Evolutionary conservation across 2,888 invertebrate species (phyloP).

Genomic region (Harpalus rufipes): DNA sequence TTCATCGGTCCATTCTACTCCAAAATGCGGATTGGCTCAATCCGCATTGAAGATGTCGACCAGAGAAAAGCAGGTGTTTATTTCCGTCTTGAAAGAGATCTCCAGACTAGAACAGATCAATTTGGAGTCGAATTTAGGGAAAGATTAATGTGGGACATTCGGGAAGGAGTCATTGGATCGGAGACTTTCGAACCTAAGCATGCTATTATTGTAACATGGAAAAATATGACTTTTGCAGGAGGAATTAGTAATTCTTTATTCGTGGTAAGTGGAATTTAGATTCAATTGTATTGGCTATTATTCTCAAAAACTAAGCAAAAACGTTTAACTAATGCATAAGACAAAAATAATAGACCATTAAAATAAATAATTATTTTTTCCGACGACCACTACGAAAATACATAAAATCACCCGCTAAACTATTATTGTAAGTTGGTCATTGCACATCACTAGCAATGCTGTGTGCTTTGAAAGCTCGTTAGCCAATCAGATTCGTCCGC

Average conservation of each 20-base stretch:
- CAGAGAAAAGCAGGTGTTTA: slow-evolving; percentile 90
- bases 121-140: slow-evolving; percentile 92
- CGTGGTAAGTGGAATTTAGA: slow-evolving; percentile 78
- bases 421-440: too few species aligned
- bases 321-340: too few species aligned
- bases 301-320: too few species aligned
- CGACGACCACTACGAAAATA: too few species aligned
- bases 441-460: too few species aligned
- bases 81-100: slow-evolving; percentile 86
- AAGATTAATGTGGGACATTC: slow-evolving; percentile 92
- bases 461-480: too few species aligned
- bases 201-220: slow-evolving; percentile 95
- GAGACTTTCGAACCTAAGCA: slow-evolving; percentile 95
- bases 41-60: slow-evolving; percentile 86
- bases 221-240: slow-evolving; percentile 95
- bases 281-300: neutral
- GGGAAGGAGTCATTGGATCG: slow-evolving; percentile 94
- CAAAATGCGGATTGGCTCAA: slow-evolving; percentile 89
- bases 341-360: too few species aligned
- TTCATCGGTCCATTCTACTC: slow-evolving; percentile 97
- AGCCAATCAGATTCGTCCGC: too few species aligned
- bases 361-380: too few species aligned
- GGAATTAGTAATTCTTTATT: slow-evolving; percentile 90
- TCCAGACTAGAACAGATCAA: slow-evolving; percentile 86
- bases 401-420: too few species aligned